Base-by-base conservation (phyloP, 2,797 vertebrate genomes). In the Characodon lateralis region DNA sequence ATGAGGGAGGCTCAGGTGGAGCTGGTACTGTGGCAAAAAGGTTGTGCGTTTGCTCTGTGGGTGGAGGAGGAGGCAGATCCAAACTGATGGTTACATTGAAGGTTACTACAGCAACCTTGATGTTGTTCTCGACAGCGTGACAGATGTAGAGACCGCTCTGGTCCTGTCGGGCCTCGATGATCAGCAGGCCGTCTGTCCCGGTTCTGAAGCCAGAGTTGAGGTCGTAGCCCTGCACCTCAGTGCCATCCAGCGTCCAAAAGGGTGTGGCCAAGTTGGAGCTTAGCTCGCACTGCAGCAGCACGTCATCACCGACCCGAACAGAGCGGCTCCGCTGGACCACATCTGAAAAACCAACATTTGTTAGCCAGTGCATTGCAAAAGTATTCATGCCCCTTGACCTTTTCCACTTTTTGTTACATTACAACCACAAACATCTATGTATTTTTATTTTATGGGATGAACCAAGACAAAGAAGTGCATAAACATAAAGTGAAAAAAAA, bases 271-370 rank as follows among this genome's bases (percentile, higher is more conserved):
- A 89, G 93, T 99, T 99, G 80, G 98, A 99, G 65, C 88, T 95
- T 86, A 98, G 96, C 89, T 98, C 97, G 0, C 98, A 99, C 89
- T 97, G 97, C 87, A 99, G 92, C 76, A 99, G 96, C 80, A 98
- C 95, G 0, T 99, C 98, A 0, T 98, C 96, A 0, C 97, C 97
- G 26, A 93, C 95, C 81, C 96, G 94, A 85, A 99, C 97, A 0
- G 94, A 95, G 78, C 97, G 96, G 61, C 91, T 96, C 87, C 95
- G 96, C 91, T 90, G 83, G 0, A 41, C 56, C 6, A 88, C 65
- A 0, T 88, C 94, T 90, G 91, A 75, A 88, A 91, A 8, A 76
- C 50, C 46, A 56, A 72, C 2, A 66, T 48, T n/a, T 69, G 66
- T 69, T 18, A 69, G 5, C 48, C n/a, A 48, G n/a, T n/a, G 41